Percentiles rank a stretch among this genome's conserved stretches.
Evolutionary conservation across 2,888 invertebrate species (phyloP).

Genomic region (Uloborus plumipes): DNA sequence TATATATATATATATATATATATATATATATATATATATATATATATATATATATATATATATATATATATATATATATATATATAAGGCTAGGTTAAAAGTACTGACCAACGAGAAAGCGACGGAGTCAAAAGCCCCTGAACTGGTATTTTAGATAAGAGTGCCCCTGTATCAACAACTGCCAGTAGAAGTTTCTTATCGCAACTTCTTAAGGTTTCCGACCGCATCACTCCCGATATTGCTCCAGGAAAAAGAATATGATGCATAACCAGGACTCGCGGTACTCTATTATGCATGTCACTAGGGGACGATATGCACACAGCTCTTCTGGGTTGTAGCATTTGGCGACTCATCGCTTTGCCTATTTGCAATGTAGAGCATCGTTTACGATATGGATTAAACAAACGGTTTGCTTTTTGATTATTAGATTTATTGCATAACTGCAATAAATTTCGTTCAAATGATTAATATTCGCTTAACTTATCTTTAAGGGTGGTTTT

Average conservation of each 20-base stretch:
- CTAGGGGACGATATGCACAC: constrained; percentile 47
- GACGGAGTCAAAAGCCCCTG: constrained; percentile 15
- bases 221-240: not conserved
- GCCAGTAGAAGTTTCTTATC: constrained; percentile 56
- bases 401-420: too few species aligned
- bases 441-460: too few species aligned
- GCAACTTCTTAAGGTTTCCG: constrained; percentile 26
- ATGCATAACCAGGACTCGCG: constrained; percentile 49
- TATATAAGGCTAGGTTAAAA: not conserved
- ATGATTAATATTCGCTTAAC: too few species aligned
- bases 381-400: too few species aligned
- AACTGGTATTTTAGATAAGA: constrained; percentile 29
- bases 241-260: constrained; percentile 34
- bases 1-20: too few species aligned
- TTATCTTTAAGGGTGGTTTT: too few species aligned
- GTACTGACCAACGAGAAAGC: constrained; percentile 32
- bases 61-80: constrained; percentile 4
- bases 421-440: too few species aligned
- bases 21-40: too few species aligned
- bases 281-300: constrained; percentile 55
- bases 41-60: too few species aligned
- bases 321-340: constrained; percentile 19
- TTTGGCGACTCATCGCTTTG: constrained; percentile 33
- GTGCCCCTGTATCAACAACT: constrained; percentile 48
- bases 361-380: not conserved